These are phyloP conservation scores for Limanda limanda DNA, from an alignment of 2,113 vertebrate genomes.

Conservation along the genomic window DNA sequence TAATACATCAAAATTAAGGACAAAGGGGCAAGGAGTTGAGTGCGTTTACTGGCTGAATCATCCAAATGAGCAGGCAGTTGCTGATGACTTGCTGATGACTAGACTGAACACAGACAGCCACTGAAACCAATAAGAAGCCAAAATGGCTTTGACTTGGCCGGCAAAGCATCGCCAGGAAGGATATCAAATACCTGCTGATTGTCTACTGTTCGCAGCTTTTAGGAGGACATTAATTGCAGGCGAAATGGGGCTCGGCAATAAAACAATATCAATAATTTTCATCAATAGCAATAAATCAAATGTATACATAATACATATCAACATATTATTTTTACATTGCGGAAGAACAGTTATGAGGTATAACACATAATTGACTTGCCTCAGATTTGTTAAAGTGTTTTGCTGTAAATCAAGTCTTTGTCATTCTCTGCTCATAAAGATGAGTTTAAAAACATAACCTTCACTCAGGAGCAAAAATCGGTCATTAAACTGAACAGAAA, in stretches of 20 bases:
- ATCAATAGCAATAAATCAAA: neutral
- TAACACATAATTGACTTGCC: neutral
- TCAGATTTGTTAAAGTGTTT: no score
- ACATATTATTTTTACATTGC: neutral
- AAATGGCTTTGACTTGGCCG: no score
- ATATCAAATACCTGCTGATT: neutral
- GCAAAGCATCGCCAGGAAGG: neutral
- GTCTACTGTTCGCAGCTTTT: neutral
- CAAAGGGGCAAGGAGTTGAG: neutral
- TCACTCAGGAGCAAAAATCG: neutral
- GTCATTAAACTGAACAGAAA: neutral
- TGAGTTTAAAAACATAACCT: no score
- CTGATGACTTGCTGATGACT: conserved; percentile 33
- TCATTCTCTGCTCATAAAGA: no score
- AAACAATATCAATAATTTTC: neutral
- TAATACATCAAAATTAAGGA: conserved; percentile 11
- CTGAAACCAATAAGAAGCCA: conserved; percentile 3
- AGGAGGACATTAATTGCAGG: neutral
- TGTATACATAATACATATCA: neutral
- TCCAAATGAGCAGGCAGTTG: conserved; percentile 19
- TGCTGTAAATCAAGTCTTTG: neutral
- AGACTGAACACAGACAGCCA: conserved; percentile 13
- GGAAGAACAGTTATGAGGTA: neutral
- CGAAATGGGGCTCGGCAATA: neutral
- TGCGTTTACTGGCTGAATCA: conserved; percentile 7